Base-by-base conservation (phyloP, 1,140 invertebrate species). In the Dendrolimus punctatus region DNA sequence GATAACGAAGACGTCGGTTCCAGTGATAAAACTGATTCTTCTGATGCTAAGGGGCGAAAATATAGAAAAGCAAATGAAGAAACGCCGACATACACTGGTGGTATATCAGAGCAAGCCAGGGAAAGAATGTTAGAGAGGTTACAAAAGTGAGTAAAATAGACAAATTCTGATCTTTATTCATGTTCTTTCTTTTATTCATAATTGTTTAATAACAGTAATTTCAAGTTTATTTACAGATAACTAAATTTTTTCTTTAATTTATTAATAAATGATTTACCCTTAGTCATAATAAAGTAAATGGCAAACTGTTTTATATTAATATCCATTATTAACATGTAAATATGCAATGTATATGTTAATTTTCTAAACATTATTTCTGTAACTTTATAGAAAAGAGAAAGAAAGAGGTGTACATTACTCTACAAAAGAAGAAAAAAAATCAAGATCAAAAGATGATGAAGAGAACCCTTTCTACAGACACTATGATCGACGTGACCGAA, bases 61-160 rank as follows among this genome's bases (percentile, higher is more conserved):
- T 96, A 97, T 71, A 88, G 97, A 52, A 85, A 90, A 54, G 87
- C 92, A 6, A 90, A 92, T 66, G 92, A 94, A 68, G 97, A 99
- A 87, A 98, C 97, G 6, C 97, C 97, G 0, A 95, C 96, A 0
- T 92, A 98, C 71, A 97, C 96, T 5, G 96, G 96, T 41, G 96
- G 97, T 37, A 93, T 98, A 4, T 95, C 93, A 42, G 90, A 91
- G 51, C 92, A 94, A 76, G 95, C 95, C 0, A 88, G 91, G 59
- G 90, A 93, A 66, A 89, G 93, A 60, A 88, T 95, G 60, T 83
- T 93, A 40, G 88, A 93, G 58, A 88, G 94, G 51, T 77, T 94
- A 43, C 77, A 64, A 86, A 90, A 66, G 87, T 88, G 76, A 5
- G 8, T 45, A 39, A 37, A 6, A 7, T 39, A n/a, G 39, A 39